Base-by-base conservation (phyloP, 2,888 invertebrate genomes). In the Gastracanthus pulcherrimus region DNA sequence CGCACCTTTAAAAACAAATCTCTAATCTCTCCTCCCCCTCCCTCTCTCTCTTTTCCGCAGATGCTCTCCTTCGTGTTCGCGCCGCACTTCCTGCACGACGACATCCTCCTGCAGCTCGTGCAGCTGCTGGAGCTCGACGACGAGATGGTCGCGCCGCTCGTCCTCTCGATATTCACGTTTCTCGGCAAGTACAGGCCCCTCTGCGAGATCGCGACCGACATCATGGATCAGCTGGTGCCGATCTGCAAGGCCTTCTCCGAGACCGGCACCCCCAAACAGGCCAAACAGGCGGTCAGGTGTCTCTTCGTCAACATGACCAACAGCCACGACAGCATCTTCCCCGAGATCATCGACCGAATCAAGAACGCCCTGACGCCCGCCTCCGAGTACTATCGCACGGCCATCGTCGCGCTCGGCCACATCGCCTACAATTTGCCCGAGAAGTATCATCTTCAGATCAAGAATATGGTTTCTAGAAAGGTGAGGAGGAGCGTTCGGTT, bases 251-350 rank as follows among this genome's bases (percentile, higher is more conserved):
- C 96, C 75, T 96, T 98, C 90, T 97, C 98, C 0, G 95, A 97
- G 87, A 95, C 95, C 60, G 99, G 99, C 13, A 97, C 97, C 3
- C 96, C 97, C 0, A 98, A 98, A 91, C 98, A 99, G 92, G 98
- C 98, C 6, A 99, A 99, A 92, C 98, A 98, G 88, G 98, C 99
- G 3, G 96, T 99, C 82, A 95, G 97, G 85, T 99, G 98, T 92
- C 94, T 99, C 75, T 97, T 94, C 91, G 96, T 97, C 66, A 97
- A 98, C 92, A 95, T 96, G 92, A 93, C 93, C 9, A 92, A 92
- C 72, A 92, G 95, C 88, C 95, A 95, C 89, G 96, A 95, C 86
- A 94, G 94, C 76, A 95, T 97, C 85, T 98, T 97, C 92, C 95
- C 96, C 2, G 95, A 96, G 86, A 96, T 97, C 86, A 93, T 98